Percentiles rank a stretch among this genome's conserved stretches.
These are phyloP conservation scores for Sinella curviseta DNA, from an alignment of 1,140 invertebrate genomes.

Conservation along the genomic window DNA sequence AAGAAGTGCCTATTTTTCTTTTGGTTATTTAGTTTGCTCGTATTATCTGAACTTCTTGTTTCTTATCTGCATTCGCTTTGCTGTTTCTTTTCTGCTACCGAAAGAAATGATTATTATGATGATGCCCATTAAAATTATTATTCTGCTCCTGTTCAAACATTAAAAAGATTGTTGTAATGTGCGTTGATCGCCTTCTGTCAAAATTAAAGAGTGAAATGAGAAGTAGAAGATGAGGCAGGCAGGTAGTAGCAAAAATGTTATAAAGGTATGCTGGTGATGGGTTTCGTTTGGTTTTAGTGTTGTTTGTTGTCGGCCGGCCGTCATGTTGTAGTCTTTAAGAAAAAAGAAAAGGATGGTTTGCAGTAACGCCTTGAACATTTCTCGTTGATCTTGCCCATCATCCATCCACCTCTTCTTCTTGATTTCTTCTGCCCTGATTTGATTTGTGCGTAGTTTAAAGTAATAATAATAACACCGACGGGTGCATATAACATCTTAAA, in stretches of 20 bases:
- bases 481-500: background rate
- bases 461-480: background rate
- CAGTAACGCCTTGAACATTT: background rate
- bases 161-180: slow-evolving; percentile 2
- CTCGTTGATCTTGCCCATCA: background rate
- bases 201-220: slow-evolving; percentile 9
- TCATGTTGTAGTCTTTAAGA: slow-evolving; percentile 11
- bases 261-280: too few relatives aligned
- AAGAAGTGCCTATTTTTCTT: background rate
- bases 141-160: slow-evolving; percentile 27
- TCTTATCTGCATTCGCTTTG: background rate
- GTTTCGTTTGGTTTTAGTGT: too few relatives aligned
- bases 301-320: background rate
- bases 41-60: background rate
- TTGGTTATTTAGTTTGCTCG: background rate
- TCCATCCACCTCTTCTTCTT: background rate
- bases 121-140: slow-evolving; percentile 21
- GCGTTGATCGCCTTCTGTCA: background rate
- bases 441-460: background rate
- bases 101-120: background rate
- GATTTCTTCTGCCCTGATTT: background rate
- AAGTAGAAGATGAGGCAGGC: background rate
- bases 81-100: background rate
- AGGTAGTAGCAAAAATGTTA: background rate
- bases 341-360: background rate